These are phyloP conservation scores for Drosophila hamatofila DNA, from an alignment of 2,888 invertebrate genomes.

Conservation along the genomic window DNA sequence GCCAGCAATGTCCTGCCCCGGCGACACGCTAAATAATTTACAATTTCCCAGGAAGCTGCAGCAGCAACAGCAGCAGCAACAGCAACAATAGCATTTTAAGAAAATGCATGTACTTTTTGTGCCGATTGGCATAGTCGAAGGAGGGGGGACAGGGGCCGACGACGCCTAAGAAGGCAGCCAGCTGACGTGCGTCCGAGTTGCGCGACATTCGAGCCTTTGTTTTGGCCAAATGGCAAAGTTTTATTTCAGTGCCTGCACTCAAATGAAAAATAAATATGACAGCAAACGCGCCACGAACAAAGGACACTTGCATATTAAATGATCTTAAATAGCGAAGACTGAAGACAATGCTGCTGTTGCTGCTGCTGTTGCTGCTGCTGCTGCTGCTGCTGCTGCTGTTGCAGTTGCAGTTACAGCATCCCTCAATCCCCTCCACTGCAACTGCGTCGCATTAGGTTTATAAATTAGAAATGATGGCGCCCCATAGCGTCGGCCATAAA, in stretches of 20 bases:
- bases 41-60: slow-evolving; percentile 60
- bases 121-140: slow-evolving; percentile 49
- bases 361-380: slow-evolving; percentile 19
- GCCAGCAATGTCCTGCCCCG: slow-evolving; percentile 31
- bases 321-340: slow-evolving; percentile 78
- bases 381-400: slow-evolving; percentile 7
- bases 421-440: slow-evolving; percentile 36
- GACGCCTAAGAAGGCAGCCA: slow-evolving; percentile 44
- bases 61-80: slow-evolving; percentile 4
- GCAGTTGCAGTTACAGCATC: slow-evolving; percentile 14
- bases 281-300: slow-evolving; percentile 68
- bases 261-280: slow-evolving; percentile 81
- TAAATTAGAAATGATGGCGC: slow-evolving; percentile 79
- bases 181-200: slow-evolving; percentile 70
- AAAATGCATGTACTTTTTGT: slow-evolving; percentile 72
- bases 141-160: background rate
- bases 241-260: slow-evolving; percentile 73
- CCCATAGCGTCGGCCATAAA: slow-evolving; percentile 53
- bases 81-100: slow-evolving; percentile 55
- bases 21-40: slow-evolving; percentile 75
- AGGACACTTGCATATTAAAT: slow-evolving; percentile 80
- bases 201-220: slow-evolving; percentile 69
- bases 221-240: slow-evolving; percentile 78
- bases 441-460: slow-evolving; percentile 75
- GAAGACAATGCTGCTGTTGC: slow-evolving; percentile 59